Conservation (phyloP, 2,888 invertebrate genomes). For the Heliconius aoede region DNA sequence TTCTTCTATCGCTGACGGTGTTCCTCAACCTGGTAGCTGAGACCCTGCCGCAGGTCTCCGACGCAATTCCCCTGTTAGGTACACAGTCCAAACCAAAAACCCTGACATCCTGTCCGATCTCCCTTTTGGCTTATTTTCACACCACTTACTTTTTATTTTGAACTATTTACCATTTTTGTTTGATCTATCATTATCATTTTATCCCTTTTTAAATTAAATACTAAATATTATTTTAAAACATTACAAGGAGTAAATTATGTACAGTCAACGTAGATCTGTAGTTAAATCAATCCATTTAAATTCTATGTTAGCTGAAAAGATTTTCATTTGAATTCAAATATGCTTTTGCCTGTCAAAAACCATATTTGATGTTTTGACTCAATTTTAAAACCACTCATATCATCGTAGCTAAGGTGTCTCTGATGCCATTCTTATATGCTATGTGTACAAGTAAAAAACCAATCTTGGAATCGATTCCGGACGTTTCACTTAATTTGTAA, state of each 20-base stretch:
- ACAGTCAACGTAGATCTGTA: slow-evolving; percentile 40
- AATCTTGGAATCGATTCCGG: slow-evolving; percentile 80
- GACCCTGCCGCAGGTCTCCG: slow-evolving; percentile 99
- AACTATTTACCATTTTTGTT: slow-evolving; percentile 57
- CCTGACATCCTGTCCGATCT: slow-evolving; percentile 63
- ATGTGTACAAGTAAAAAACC: slow-evolving; percentile 48
- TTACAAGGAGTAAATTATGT: slow-evolving; percentile 82
- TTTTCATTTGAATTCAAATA: slow-evolving; percentile 40
- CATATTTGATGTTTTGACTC: slow-evolving; percentile 38
- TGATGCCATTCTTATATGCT: slow-evolving; percentile 36
- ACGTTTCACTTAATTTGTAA: neutral
- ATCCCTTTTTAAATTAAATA: slow-evolving; percentile 55
- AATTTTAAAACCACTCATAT: slow-evolving; percentile 44
- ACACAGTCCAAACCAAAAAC: slow-evolving; percentile 83
- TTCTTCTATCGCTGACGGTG: slow-evolving; percentile 99
- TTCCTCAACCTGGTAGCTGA: slow-evolving; percentile 99
- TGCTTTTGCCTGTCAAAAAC: slow-evolving; percentile 46
- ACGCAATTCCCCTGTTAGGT: slow-evolving; percentile 99
- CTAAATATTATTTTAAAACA: slow-evolving; percentile 78
- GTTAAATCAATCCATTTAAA: slow-evolving; percentile 28
- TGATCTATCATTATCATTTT: slow-evolving; percentile 50
- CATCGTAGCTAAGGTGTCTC: slow-evolving; percentile 39
- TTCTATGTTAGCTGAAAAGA: slow-evolving; percentile 43
- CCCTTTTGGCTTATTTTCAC: slow-evolving; percentile 65
- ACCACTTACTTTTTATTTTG: slow-evolving; percentile 57